A percentile compares a stretch with the other conserved stretches of the same genome.
These are phyloP conservation scores for Orchestia grillus DNA, from an alignment of 1,140 invertebrate species.

Conservation along the genomic window DNA sequence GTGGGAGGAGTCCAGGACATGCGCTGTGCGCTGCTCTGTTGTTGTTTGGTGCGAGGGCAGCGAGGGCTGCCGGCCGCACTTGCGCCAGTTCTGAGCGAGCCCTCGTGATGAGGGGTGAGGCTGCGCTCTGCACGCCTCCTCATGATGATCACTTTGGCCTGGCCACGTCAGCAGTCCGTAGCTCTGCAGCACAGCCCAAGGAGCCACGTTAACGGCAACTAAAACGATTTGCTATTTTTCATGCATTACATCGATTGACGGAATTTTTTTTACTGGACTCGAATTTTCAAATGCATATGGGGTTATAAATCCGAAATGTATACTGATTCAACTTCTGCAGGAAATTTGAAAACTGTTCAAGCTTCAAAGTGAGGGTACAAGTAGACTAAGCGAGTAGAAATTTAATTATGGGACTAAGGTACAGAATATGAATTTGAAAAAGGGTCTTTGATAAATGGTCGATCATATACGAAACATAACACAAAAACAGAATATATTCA, in stretches of 20 bases:
- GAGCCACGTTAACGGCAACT: not conserved
- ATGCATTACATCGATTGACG: not conserved
- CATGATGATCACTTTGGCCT: not conserved
- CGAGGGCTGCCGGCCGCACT: not conserved
- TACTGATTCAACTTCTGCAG: not conserved
- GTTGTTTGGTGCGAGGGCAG: slow-evolving; percentile 46
- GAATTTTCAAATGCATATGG: not conserved
- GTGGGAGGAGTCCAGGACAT: slow-evolving; percentile 45
- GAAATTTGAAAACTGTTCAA: too few species aligned
- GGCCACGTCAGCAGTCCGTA: not conserved
- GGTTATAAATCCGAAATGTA: not conserved
- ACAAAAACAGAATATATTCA: too few species aligned
- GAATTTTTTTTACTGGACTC: not conserved
- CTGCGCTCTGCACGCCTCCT: not conserved
- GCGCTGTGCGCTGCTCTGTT: slow-evolving; percentile 51
- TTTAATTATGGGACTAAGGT: too few species aligned
- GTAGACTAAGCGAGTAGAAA: too few species aligned
- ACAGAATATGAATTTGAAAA: not conserved
- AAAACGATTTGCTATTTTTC: not conserved
- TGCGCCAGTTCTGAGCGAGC: not conserved
- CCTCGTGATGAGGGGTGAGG: not conserved
- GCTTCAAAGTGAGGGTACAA: too few species aligned
- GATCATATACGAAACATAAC: too few species aligned
- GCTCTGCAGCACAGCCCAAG: not conserved
- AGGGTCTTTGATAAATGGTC: too few species aligned